Base-by-base conservation (phyloP, 1,140 invertebrate genomes). In the Drosophila biarmipes region DNA sequence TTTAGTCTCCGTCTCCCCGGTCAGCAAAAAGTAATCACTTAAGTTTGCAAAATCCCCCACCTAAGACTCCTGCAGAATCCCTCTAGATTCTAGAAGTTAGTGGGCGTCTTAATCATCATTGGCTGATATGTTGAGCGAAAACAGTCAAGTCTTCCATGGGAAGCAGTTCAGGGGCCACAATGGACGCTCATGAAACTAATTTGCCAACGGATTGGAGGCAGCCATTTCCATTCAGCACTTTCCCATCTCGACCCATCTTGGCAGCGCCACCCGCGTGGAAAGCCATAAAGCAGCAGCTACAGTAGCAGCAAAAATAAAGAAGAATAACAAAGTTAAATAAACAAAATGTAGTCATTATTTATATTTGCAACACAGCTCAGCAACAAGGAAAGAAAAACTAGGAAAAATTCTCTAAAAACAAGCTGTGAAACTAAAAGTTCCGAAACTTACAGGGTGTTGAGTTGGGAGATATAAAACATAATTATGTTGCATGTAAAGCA, bases 321-420 rank as follows among this genome's bases (percentile, higher is more conserved):
- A 59, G 58, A 74, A 86, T 67, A 86, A 81, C 74, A 87, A 86
- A 86, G 82, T 86, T 86, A 78, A 85, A 85, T 86, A 87, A 81
- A 87, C 82, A 89, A 89, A 87, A 84, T 84, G 80, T 84, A 59
- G 79, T 89, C 82, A 89, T 87, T 87, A 87, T 87, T 89, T 87
- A 87, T 87, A 84, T 89, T 79, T 75, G 79, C 79, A 54, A 75
- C 57, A 72, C 54, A 62, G 62, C 43, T 43, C 54, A 38, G 52
- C 37, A 69, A 63, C 73, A 75, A 21, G 15, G 34, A 86, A 62
- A 69, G 64, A 66, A 86, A 71, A 58, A 52, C 46, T 38, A 63
- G 21, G 19, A 62, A 74, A 43, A 74, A 56, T 73, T 19, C 68
- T 27, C 72, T 51, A 49, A 66, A 61, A 86, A 78, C 81, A 78